Evolutionary conservation across 2,797 vertebrate genomes (phyloP), one percentile per base, ranked within the genome.

Genomic region (Siniperca undulata): DNA sequence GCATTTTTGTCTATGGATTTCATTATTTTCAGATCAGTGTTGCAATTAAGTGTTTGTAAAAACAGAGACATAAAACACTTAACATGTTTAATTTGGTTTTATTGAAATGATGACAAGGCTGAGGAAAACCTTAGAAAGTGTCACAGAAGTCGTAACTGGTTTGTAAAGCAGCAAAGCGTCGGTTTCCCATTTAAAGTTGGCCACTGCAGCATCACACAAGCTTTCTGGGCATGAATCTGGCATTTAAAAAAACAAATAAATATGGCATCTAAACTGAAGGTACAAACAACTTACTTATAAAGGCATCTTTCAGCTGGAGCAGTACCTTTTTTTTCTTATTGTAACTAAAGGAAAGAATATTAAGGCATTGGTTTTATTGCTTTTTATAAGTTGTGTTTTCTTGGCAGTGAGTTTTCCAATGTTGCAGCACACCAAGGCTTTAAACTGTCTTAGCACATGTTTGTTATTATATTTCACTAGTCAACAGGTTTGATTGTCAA

Each of bases 331-430:
- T 14, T 16, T 22, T 44, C 34, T 71, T 30, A 42, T 44, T 40
- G 58, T 82, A 70, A 86, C 74, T 80, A 65, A 34, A 87, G 65
- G 52, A 81, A 77, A 44, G 13, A 22, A 70, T 76, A 68, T 91
- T 91, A 92, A 93, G 92, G 92, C 91, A 75, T 85, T 0, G 7
- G 64, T 75, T 81, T 42, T 89, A 79, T 91, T 91, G 84, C 82
- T 76, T 78, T 78, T 70, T 68, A n/a, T 53, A 52, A 80, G 80
- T 20, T 1, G 30, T 50, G 34, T 77, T 64, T 68, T 81, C 67
- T 60, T 88, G 86, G 85, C 88, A 87, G 89, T 88, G 73, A 84
- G 53, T 80, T 77, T 75, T 78, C 27, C 24, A 59, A 68, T 27
- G 66, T 60, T 56, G 60, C 46, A 50, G 5, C 64, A 77, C 59